Percentiles rank a stretch among this genome's conserved stretches.
These are phyloP conservation scores for Bombyx mori DNA, from an alignment of 1,140 invertebrate genomes.

Conservation along the genomic window DNA sequence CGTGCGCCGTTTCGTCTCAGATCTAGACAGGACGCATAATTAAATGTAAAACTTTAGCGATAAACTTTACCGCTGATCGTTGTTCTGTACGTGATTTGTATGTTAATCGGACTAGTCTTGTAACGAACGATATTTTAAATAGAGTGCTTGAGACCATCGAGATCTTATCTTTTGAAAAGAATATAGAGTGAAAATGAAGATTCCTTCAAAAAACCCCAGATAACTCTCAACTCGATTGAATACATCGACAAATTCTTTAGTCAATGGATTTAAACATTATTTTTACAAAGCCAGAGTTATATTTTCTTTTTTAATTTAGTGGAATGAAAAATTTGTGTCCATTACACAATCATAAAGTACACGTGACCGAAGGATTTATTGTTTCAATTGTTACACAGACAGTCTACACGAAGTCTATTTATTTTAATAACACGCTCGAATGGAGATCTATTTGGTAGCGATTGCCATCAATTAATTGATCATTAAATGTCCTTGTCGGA, in stretches of 20 bases:
- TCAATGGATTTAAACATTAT: too few species aligned
- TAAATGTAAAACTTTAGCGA: background rate
- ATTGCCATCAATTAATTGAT: background rate
- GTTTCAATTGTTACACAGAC: slow-evolving; percentile 36
- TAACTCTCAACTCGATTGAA: background rate
- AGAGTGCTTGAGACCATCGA: too few species aligned
- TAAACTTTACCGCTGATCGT: too few species aligned
- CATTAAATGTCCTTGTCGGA: too few species aligned
- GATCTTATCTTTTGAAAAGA: too few species aligned
- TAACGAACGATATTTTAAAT: too few species aligned
- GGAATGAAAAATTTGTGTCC: too few species aligned
- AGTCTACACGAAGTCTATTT: slow-evolving; percentile 37
- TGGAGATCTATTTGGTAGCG: slow-evolving; percentile 18
- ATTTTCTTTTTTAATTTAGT: too few species aligned
- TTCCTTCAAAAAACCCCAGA: background rate
- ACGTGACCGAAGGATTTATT: slow-evolving; percentile 42
- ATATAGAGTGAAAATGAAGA: background rate
- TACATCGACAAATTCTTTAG: too few species aligned
- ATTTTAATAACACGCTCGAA: slow-evolving; percentile 47
- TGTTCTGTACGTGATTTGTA: too few species aligned
- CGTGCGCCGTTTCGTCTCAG: slow-evolving; percentile 1
- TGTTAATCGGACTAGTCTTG: too few species aligned
- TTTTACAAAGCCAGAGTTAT: too few species aligned
- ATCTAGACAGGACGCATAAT: background rate
- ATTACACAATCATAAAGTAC: slow-evolving; percentile 4